Percentiles rank a stretch among this genome's conserved stretches.
Evolutionary conservation across 1,140 invertebrate genomes (phyloP).

Genomic region (Neodiprion pinetum): DNA sequence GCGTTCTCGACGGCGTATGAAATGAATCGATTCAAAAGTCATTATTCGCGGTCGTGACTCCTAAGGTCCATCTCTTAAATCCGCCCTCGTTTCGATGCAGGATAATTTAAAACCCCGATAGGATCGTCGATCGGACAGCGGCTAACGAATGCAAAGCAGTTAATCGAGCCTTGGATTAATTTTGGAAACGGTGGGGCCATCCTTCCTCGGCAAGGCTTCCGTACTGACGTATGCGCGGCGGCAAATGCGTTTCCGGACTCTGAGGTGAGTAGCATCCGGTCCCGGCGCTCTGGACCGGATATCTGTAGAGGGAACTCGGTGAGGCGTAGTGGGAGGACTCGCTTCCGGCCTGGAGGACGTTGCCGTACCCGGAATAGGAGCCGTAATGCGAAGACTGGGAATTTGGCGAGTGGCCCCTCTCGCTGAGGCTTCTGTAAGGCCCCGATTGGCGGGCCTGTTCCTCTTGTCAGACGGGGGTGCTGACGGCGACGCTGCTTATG

Average conservation of each 20-base stretch:
- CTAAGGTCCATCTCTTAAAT: neutral
- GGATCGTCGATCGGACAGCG: neutral
- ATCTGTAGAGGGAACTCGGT: constrained; percentile 41
- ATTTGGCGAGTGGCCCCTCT: constrained; percentile 52
- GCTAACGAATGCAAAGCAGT: constrained; percentile 46
- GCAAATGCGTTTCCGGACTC: constrained; percentile 52
- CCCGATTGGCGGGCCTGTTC: constrained; percentile 55
- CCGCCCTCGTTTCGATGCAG: neutral
- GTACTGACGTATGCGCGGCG: constrained; percentile 53
- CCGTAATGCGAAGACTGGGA: constrained; percentile 51
- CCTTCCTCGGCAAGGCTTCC: constrained; percentile 56
- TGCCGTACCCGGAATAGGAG: constrained; percentile 56
- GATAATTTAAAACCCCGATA: neutral
- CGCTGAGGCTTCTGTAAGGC: constrained; percentile 57
- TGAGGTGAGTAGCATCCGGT: constrained; percentile 57
- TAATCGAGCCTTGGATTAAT: constrained; percentile 30
- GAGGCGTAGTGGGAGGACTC: constrained; percentile 48
- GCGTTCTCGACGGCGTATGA: too few relatives aligned
- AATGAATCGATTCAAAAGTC: neutral
- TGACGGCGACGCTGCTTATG: constrained; percentile 59
- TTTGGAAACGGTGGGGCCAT: constrained; percentile 39
- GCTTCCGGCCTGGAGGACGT: constrained; percentile 38
- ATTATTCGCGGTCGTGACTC: neutral
- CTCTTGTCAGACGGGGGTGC: constrained; percentile 60
- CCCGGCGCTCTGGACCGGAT: constrained; percentile 47